Percentiles rank a stretch among this genome's conserved stretches.
Conservation (phyloP, 1,140 invertebrate species). For the Cyphomyrmex costatus region DNA sequence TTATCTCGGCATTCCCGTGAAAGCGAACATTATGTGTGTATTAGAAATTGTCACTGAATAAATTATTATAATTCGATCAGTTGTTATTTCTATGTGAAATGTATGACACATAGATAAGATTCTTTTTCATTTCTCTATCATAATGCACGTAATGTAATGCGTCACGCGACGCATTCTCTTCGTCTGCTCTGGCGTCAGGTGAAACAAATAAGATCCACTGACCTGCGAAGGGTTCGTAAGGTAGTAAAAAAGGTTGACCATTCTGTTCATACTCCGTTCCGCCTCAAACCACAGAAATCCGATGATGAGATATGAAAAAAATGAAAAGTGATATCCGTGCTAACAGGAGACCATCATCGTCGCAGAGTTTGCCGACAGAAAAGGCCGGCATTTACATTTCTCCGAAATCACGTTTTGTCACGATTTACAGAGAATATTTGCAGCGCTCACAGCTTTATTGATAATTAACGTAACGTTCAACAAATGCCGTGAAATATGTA, state of each 20-base stretch:
- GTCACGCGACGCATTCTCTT: not conserved
- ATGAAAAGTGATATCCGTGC: slow-evolving; percentile 86
- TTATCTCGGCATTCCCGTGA: not conserved
- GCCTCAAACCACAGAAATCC: slow-evolving; percentile 48
- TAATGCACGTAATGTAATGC: not conserved
- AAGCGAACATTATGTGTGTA: not conserved
- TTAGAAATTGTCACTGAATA: not conserved
- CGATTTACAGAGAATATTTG: not conserved
- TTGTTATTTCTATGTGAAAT: not conserved
- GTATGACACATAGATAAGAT: not conserved
- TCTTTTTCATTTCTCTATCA: not conserved
- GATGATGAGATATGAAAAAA: slow-evolving; percentile 82
- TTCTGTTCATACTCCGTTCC: not conserved
- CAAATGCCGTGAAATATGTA: not conserved
- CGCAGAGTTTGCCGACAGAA: slow-evolving; percentile 73
- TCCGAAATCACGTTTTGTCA: slow-evolving; percentile 64
- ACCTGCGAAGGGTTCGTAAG: not conserved
- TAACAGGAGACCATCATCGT: slow-evolving; percentile 83
- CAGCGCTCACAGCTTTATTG: not conserved
- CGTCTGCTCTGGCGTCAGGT: not conserved
- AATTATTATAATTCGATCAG: not conserved
- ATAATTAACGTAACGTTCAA: slow-evolving; percentile 6
- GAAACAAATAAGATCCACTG: slow-evolving; percentile 17
- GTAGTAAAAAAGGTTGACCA: slow-evolving; percentile 1
- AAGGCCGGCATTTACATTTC: slow-evolving; percentile 81